These are phyloP conservation scores for Bactericera cockerelli DNA, from an alignment of 1,140 invertebrate species.

Conservation along the genomic window DNA sequence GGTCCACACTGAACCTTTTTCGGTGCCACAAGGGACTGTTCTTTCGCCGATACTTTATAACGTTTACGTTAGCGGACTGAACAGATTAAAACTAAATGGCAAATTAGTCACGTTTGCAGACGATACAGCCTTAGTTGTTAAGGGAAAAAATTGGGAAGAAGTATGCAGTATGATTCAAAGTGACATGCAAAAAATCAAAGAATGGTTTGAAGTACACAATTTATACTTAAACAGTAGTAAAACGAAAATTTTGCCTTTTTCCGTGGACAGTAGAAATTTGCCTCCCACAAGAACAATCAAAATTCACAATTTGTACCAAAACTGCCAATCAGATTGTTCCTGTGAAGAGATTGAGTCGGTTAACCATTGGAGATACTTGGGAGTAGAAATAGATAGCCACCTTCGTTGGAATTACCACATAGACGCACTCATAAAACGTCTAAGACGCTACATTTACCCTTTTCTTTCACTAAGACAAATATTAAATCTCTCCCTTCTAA, in stretches of 20 bases:
- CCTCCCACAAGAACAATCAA: neutral
- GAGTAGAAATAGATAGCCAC: neutral
- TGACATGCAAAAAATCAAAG: neutral
- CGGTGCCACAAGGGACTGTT: neutral
- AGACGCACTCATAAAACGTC: neutral
- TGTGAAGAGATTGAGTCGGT: neutral
- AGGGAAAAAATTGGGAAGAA: neutral
- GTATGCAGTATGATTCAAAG: neutral
- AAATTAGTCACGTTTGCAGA: neutral
- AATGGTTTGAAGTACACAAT: neutral
- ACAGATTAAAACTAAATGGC: neutral
- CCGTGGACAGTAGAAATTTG: neutral
- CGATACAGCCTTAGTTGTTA: neutral
- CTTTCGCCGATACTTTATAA: constrained; percentile 1
- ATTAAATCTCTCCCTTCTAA: neutral
- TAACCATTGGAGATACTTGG: neutral
- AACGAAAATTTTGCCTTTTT: neutral
- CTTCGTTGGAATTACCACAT: neutral
- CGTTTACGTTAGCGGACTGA: neutral
- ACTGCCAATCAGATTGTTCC: neutral
- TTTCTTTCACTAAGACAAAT: neutral
- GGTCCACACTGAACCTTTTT: neutral
- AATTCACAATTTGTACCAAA: neutral
- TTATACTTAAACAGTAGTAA: neutral
- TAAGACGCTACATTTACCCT: neutral